Conservation (phyloP, 1,140 invertebrate genomes). For the Saccostrea cuccullata region DNA sequence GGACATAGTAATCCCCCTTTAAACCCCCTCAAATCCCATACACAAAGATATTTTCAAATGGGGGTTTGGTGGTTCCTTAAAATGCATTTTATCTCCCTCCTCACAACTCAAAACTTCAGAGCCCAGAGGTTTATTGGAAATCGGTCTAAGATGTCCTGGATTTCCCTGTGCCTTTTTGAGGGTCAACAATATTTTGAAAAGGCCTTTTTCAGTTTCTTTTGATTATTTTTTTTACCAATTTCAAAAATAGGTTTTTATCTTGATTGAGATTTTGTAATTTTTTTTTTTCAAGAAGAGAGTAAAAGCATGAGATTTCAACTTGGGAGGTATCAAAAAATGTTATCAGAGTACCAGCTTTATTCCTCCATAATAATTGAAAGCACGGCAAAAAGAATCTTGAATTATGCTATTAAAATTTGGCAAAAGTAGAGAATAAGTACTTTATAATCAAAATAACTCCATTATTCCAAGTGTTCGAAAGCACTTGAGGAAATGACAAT, state of each 20-base stretch:
- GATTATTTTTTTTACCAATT: constrained; percentile 24
- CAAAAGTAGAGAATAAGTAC: constrained; percentile 36
- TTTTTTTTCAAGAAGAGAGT: constrained; percentile 18
- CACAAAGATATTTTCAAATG: constrained; percentile 38
- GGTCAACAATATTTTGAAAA: background rate
- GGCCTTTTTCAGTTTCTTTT: background rate
- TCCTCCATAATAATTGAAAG: constrained; percentile 25
- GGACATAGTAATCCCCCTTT: constrained; percentile 15
- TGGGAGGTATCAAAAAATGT: constrained; percentile 27
- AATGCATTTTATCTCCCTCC: constrained; percentile 21
- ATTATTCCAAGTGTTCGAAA: constrained; percentile 19
- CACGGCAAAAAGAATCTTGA: background rate
- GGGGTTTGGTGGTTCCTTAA: constrained; percentile 16
- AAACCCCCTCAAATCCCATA: constrained; percentile 29
- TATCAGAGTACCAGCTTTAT: background rate
- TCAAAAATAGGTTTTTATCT: constrained; percentile 34
- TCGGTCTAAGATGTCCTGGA: background rate
- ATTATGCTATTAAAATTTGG: constrained; percentile 32
- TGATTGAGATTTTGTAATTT: constrained; percentile 16
- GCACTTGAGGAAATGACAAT: constrained; percentile 33
- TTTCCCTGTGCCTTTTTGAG: background rate
- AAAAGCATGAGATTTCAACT: constrained; percentile 30
- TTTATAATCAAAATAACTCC: constrained; percentile 10
- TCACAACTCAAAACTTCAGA: constrained; percentile 30
- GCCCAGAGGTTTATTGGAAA: constrained; percentile 7